Evolutionary conservation across 2,888 invertebrate genomes (phyloP).

Genomic region (Rhopalosiphum nymphaeae): DNA sequence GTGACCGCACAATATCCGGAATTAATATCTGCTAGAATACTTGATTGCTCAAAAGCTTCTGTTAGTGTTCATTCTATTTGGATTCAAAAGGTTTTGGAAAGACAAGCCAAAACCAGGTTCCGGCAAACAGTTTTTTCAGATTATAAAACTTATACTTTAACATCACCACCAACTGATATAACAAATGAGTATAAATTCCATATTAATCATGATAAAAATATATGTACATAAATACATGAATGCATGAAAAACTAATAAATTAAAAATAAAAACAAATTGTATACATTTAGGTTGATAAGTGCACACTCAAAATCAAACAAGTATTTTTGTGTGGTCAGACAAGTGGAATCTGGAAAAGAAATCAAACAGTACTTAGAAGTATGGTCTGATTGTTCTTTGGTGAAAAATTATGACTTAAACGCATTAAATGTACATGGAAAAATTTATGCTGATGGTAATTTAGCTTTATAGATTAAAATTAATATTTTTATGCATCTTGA

Average conservation of each 20-base stretch:
- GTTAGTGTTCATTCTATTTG: slow-evolving; percentile 74
- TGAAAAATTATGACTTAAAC: slow-evolving; percentile 78
- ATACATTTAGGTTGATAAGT: slow-evolving; percentile 73
- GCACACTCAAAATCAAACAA: slow-evolving; percentile 75
- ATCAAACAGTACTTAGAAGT: slow-evolving; percentile 82
- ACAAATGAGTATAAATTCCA: slow-evolving; percentile 75
- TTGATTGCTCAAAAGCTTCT: slow-evolving; percentile 59
- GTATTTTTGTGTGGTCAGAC: slow-evolving; percentile 76
- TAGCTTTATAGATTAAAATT: neutral
- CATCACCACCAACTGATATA: slow-evolving; percentile 72
- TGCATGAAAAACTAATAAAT: neutral
- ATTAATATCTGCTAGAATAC: slow-evolving; percentile 53
- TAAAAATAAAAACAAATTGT: neutral
- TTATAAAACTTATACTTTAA: slow-evolving; percentile 70
- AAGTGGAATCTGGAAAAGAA: slow-evolving; percentile 73
- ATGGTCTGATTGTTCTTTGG: slow-evolving; percentile 76
- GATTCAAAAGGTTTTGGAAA: slow-evolving; percentile 79
- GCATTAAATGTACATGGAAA: slow-evolving; percentile 84
- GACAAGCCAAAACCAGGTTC: slow-evolving; percentile 75
- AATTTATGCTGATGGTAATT: slow-evolving; percentile 80
- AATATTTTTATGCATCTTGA: neutral
- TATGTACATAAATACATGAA: too few species aligned
- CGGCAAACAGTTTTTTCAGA: slow-evolving; percentile 73
- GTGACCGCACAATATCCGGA: slow-evolving; percentile 47
- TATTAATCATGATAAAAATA: neutral